Conservation (phyloP, 2,797 vertebrate species). For the Sebastiscus tertius region DNA sequence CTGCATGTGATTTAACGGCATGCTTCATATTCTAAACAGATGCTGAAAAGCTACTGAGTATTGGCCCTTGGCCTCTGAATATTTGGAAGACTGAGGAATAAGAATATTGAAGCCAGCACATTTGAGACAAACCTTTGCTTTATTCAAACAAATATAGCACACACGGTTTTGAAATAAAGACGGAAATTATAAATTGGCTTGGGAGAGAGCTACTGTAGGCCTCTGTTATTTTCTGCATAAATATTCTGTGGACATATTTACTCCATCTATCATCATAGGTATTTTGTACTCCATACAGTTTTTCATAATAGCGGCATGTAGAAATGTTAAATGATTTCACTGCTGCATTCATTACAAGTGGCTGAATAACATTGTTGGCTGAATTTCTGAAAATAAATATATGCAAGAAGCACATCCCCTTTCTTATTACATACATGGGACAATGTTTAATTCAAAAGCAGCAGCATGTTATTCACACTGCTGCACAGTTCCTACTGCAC, state of each 20-base stretch:
- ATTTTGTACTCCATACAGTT: background rate
- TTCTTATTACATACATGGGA: background rate
- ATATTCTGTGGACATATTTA: slow-evolving; percentile 21
- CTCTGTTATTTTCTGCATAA: slow-evolving; percentile 21
- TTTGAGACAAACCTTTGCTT: slow-evolving; percentile 45
- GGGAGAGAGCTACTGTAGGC: background rate
- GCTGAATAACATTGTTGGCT: background rate
- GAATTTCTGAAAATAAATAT: background rate
- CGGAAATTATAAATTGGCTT: slow-evolving; percentile 8
- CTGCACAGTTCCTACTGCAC: background rate
- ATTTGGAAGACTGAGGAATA: slow-evolving; percentile 38
- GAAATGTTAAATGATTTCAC: background rate
- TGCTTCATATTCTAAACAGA: slow-evolving; percentile 72
- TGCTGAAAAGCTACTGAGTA: slow-evolving; percentile 48
- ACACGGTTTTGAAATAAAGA: slow-evolving; percentile 34
- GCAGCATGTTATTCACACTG: slow-evolving; percentile 2
- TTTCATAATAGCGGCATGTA: background rate
- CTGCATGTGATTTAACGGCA: slow-evolving; percentile 67
- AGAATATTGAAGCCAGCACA: slow-evolving; percentile 27
- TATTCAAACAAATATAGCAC: slow-evolving; percentile 35
- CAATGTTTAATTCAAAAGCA: slow-evolving; percentile 18
- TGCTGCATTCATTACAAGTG: slow-evolving; percentile 7
- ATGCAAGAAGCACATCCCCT: background rate
- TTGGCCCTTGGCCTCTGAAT: slow-evolving; percentile 55
- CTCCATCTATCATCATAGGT: slow-evolving; percentile 11